Evolutionary conservation across 1,140 invertebrate species (phyloP).

Genomic region (Bombyx mori): DNA sequence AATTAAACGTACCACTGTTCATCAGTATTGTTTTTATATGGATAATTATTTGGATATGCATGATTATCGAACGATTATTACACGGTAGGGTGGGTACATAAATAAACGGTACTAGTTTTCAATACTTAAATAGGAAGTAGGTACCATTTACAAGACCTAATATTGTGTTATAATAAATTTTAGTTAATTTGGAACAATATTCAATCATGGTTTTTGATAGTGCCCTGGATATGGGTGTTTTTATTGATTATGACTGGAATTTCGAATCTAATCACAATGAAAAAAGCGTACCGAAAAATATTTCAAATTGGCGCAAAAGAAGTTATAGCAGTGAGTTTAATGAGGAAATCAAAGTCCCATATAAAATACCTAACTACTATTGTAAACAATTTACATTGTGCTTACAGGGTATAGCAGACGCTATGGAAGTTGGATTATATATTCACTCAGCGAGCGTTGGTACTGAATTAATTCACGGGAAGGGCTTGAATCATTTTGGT

Average conservation of each 20-base stretch:
- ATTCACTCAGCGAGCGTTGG: slow-evolving; percentile 49
- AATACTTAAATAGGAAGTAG: background rate
- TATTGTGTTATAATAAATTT: slow-evolving; percentile 5
- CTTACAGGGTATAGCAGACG: slow-evolving; percentile 40
- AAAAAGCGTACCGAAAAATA: slow-evolving; percentile 27
- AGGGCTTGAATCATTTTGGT: slow-evolving; percentile 59
- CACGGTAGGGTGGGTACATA: slow-evolving; percentile 35
- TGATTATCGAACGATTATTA: slow-evolving; percentile 32
- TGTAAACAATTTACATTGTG: background rate
- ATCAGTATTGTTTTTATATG: slow-evolving; percentile 32
- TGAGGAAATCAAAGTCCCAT: background rate
- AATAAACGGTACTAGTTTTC: slow-evolving; percentile 1
- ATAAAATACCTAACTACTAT: too few relatives aligned
- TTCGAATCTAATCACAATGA: slow-evolving; percentile 18
- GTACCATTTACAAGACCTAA: too few relatives aligned
- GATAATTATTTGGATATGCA: slow-evolving; percentile 33
- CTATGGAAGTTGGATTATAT: slow-evolving; percentile 48
- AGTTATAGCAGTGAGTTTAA: slow-evolving; percentile 32
- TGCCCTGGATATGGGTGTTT: slow-evolving; percentile 44
- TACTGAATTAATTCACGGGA: slow-evolving; percentile 55
- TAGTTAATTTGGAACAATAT: slow-evolving; percentile 56
- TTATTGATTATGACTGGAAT: slow-evolving; percentile 25
- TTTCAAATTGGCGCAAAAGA: slow-evolving; percentile 39
- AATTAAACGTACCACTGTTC: slow-evolving; percentile 35
- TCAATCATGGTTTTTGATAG: slow-evolving; percentile 28